Evolutionary conservation across 2,113 vertebrate species (phyloP).

Genomic region (Anhinga anhinga): DNA sequence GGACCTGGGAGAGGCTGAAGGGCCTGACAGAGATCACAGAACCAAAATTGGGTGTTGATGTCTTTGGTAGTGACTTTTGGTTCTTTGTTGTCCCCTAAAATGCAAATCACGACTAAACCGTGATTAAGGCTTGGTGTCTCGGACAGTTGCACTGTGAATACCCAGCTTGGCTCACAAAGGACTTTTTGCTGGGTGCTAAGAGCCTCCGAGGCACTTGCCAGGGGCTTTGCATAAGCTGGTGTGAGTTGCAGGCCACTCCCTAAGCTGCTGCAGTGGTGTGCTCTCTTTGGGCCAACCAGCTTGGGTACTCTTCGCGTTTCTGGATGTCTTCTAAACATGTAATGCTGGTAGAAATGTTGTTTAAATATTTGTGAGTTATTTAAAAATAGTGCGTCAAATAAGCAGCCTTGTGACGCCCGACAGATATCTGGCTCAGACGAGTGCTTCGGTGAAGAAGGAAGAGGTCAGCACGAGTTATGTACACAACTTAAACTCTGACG

Average conservation of each 20-base stretch:
- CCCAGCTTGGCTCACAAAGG: neutral
- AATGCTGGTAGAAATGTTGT: constrained; percentile 27
- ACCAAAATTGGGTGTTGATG: neutral
- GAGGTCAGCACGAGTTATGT: constrained; percentile 32
- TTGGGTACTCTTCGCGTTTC: neutral
- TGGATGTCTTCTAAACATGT: constrained; percentile 23
- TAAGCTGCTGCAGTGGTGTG: neutral
- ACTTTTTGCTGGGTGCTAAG: neutral
- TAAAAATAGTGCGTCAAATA: constrained; percentile 37
- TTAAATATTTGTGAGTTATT: constrained; percentile 59
- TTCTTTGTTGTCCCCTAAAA: neutral
- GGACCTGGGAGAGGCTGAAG: neutral
- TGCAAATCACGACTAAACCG: fast-evolving
- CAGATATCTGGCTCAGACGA: neutral
- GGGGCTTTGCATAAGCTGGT: neutral
- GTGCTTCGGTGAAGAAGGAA: neutral
- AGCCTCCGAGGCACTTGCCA: fast-evolving
- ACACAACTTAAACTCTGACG: neutral
- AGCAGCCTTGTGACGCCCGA: constrained; percentile 36
- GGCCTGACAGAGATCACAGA: neutral
- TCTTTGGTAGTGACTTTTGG: neutral
- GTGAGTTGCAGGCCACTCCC: neutral
- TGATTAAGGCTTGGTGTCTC: fast-evolving
- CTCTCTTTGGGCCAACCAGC: neutral
- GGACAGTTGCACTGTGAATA: neutral